Conservation (phyloP, 2,888 invertebrate species). For the Blera fallax region DNA sequence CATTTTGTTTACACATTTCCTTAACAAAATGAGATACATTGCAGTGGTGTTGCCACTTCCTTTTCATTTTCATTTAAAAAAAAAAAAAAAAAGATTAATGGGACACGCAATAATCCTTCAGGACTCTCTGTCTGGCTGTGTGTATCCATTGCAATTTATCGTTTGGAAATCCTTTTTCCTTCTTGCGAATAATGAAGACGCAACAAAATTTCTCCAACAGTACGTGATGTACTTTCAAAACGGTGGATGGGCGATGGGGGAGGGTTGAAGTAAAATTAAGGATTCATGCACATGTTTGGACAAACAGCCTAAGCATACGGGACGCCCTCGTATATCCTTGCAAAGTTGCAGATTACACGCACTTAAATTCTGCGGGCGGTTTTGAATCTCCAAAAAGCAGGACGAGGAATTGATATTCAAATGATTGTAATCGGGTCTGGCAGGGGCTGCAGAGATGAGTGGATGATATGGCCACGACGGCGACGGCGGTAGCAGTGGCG, state of each 20-base stretch:
- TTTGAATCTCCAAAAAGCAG: too few relatives aligned
- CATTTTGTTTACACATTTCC: conserved; percentile 48
- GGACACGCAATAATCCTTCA: conserved; percentile 62
- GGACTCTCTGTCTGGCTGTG: background rate
- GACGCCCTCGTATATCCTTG: conserved; percentile 33
- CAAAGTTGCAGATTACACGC: conserved; percentile 61
- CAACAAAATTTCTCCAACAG: conserved; percentile 28
- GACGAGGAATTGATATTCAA: conserved; percentile 59
- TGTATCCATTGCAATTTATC: conserved; percentile 62
- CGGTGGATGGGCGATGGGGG: too few relatives aligned
- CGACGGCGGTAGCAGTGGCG: background rate
- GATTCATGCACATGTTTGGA: conserved; percentile 67
- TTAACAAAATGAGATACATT: conserved; percentile 21
- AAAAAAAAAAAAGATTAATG: conserved; percentile 49
- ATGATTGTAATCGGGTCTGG: conserved; percentile 26
- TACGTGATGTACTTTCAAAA: conserved; percentile 35
- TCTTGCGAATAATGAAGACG: conserved; percentile 46
- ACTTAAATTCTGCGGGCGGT: conserved; percentile 55
- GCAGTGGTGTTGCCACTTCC: conserved; percentile 31
- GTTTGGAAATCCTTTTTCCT: conserved; percentile 53
- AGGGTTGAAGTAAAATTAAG: conserved; percentile 46
- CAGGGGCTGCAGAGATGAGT: too few relatives aligned
- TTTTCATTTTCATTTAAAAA: conserved; percentile 14
- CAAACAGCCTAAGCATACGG: conserved; percentile 28
- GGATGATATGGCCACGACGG: too few relatives aligned